A percentile compares a stretch with the other conserved stretches of the same genome.
phyloP scores from a whole-genome alignment of 2,888 invertebrate species.

The Autographa pulchrina region DNA sequence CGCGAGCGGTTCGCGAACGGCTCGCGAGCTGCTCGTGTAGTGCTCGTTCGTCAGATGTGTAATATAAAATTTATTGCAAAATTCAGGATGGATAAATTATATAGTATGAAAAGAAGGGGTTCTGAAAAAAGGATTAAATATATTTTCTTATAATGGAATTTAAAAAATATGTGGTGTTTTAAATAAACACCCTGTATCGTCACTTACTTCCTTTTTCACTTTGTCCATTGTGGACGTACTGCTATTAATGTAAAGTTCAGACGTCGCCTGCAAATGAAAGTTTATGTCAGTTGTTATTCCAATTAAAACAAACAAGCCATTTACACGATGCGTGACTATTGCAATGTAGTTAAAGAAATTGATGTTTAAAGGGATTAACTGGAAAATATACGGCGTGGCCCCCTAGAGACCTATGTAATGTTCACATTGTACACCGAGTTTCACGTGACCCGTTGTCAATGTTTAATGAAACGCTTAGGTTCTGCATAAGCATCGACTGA shows the following conservation, averaged over 20 bases:
- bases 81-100: too few relatives aligned
- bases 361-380: constrained; percentile 9
- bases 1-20: too few relatives aligned
- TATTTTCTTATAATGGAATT: neutral
- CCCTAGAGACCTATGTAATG: constrained; percentile 30
- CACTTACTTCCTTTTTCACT: constrained; percentile 92
- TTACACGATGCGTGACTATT: constrained; percentile 7
- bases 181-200: constrained; percentile 21
- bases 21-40: too few relatives aligned
- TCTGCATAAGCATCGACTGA: neutral
- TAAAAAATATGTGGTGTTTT: neutral
- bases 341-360: constrained; percentile 1
- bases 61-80: too few relatives aligned
- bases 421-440: constrained; percentile 16
- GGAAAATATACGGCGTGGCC: neutral
- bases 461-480: neutral
- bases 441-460: neutral
- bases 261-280: constrained; percentile 90
- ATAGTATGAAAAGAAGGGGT: too few relatives aligned
- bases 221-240: constrained; percentile 93
- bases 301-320: constrained; percentile 25
- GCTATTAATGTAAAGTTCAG: constrained; percentile 94
- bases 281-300: constrained; percentile 22
- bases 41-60: too few relatives aligned
- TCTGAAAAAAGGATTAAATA: neutral